Percentiles rank a stretch among this genome's conserved stretches.
These are phyloP conservation scores for Trachelus troglodyta DNA, from an alignment of 2,888 invertebrate species.

Conservation along the genomic window DNA sequence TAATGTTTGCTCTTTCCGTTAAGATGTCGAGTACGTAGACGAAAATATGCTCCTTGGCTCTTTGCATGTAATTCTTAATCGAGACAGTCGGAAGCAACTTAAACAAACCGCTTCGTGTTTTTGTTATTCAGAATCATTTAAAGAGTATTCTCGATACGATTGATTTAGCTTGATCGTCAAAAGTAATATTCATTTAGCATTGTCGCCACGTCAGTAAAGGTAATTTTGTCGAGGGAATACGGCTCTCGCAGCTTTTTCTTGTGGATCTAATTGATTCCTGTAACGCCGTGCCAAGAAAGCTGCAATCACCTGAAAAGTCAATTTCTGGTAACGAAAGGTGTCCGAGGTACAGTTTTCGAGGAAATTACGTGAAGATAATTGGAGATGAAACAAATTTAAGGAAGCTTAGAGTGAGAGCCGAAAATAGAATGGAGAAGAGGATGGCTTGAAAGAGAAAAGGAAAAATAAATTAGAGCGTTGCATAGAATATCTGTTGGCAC, in stretches of 20 bases:
- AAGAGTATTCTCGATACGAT: constrained; percentile 29
- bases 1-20: not conserved
- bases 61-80: not conserved
- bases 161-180: constrained; percentile 14
- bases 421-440: not conserved
- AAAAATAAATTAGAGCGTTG: not conserved
- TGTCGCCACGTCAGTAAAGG: constrained; percentile 62
- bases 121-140: constrained; percentile 4
- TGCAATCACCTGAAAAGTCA: constrained; percentile 79
- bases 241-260: constrained; percentile 79
- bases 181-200: not conserved
- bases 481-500: not conserved
- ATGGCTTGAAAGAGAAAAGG: not conserved
- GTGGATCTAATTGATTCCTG: constrained; percentile 83
- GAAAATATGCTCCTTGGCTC: not conserved
- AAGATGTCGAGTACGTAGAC: not conserved
- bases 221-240: constrained; percentile 75
- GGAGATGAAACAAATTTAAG: not conserved
- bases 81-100: not conserved
- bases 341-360: not conserved
- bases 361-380: not conserved
- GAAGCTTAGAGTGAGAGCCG: not conserved
- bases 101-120: not conserved
- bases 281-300: constrained; percentile 83
- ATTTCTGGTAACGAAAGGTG: not conserved